These are phyloP conservation scores for Sycophaga agraensis DNA, from an alignment of 1,140 invertebrate genomes.

Conservation along the genomic window DNA sequence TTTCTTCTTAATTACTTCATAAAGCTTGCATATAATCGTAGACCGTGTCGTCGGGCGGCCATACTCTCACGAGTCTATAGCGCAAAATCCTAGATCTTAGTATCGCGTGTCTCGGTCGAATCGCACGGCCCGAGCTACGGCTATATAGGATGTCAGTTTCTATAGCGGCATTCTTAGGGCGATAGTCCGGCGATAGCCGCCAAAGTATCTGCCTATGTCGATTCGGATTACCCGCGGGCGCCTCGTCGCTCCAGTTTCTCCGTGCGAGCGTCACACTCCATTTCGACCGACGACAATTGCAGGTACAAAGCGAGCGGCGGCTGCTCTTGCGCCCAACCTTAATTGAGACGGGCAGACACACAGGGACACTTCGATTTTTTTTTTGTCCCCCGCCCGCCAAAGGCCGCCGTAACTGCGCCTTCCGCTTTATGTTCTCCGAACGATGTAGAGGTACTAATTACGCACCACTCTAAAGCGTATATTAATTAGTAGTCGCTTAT, in stretches of 20 bases:
- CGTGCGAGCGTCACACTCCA: not conserved
- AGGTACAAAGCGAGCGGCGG: no score
- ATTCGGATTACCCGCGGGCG: constrained; percentile 12
- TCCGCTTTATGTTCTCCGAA: not conserved
- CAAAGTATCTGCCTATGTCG: no score
- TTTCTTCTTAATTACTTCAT: no score
- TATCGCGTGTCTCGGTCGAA: constrained; percentile 7
- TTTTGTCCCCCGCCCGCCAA: no score
- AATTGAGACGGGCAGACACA: no score
- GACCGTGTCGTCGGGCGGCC: not conserved
- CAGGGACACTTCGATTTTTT: not conserved
- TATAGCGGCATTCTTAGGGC: no score
- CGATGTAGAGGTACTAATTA: not conserved
- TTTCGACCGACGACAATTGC: constrained; percentile 1
- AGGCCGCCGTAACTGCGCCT: no score
- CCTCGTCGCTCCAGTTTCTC: not conserved
- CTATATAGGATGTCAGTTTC: not conserved
- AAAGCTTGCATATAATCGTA: no score
- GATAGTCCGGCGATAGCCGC: no score
- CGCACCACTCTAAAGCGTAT: not conserved
- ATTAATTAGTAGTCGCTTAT: no score
- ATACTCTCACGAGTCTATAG: constrained; percentile 24
- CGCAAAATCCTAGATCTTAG: not conserved
- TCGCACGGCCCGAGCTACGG: not conserved
- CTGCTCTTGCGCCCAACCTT: no score